Evolutionary conservation across 2,888 invertebrate species (phyloP), one percentile per base, ranked within the genome.

Genomic region (Lymantria monacha): DNA sequence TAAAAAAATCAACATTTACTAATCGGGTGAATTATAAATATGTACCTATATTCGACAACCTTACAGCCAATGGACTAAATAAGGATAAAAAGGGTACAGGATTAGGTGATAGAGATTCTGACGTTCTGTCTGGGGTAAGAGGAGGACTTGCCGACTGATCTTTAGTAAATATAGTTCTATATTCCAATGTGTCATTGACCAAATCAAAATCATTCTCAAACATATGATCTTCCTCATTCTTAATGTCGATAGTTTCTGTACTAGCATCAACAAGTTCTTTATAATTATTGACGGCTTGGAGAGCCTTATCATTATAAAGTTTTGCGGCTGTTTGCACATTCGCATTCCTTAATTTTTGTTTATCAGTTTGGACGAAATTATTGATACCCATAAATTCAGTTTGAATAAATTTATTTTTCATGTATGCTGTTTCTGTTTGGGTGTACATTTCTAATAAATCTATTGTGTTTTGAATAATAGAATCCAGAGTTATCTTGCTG

Each of bases 1-100:
- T 57, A 45, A 56, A 49, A 73, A 74, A 76, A 74, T 63, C 66
- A 77, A 72, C 72, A 72, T 70, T 60, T 61, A 61, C 59, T 64
- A 59, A 53, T 70, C 66, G 68, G 61, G 51, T 55, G 64, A 66
- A 76, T 57, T 61, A 42, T 47, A 59, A 47, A 74, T 79, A 82
- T 76, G 78, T 91, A 92, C 92, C 92, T 92, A 92, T 79, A 66
- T 79, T 76, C 66, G 90, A 85, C 74, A 92, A 79, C 75, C 89
- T 85, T 74, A 87, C 85, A 70, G 88, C 89, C 81, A 92, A 79
- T 55, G 89, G 83, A 74, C 82, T 90, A 72, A 91, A 90, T 62
- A 91, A 74, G 48, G 92, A 85, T 61, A 83, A 81, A 66, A 91
- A 83, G 15, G 90, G 83, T 55, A 83, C 84, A 49, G 79, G 76